phyloP scores from a whole-genome alignment of 2,797 vertebrate genomes.

The Ibycter americanus region DNA sequence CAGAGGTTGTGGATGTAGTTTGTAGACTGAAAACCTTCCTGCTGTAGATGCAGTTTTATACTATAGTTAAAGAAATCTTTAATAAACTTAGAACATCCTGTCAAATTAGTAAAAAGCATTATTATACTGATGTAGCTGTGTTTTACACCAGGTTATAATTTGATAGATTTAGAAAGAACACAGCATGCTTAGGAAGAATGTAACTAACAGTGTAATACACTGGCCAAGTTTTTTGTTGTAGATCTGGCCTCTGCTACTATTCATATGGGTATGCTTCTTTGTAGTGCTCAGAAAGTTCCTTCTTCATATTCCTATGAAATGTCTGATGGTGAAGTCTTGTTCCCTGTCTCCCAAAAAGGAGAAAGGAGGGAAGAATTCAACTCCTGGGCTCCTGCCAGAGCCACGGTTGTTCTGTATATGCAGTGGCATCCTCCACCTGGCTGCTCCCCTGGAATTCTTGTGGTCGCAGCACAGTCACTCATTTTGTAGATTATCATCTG shows the following conservation, averaged over 20 bases:
- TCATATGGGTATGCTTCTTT: not conserved
- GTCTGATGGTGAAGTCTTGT: not conserved
- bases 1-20: not conserved
- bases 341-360: not conserved
- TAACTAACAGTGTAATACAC: not conserved
- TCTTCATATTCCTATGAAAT: not conserved
- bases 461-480: rapidly evolving
- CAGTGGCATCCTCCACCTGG: not conserved
- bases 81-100: not conserved
- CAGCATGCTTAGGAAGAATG: not conserved
- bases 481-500: not conserved
- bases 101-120: not conserved
- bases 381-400: not conserved
- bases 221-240: not conserved
- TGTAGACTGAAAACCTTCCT: not conserved
- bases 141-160: not conserved
- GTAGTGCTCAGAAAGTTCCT: not conserved
- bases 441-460: not conserved
- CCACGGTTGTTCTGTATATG: not conserved
- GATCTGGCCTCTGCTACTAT: not conserved
- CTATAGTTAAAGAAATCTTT: not conserved
- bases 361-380: not conserved
- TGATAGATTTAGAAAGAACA: not conserved
- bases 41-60: not conserved
- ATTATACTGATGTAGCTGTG: not conserved